Conservation (phyloP, 2,888 invertebrate genomes). For the Diarsia rubi region DNA sequence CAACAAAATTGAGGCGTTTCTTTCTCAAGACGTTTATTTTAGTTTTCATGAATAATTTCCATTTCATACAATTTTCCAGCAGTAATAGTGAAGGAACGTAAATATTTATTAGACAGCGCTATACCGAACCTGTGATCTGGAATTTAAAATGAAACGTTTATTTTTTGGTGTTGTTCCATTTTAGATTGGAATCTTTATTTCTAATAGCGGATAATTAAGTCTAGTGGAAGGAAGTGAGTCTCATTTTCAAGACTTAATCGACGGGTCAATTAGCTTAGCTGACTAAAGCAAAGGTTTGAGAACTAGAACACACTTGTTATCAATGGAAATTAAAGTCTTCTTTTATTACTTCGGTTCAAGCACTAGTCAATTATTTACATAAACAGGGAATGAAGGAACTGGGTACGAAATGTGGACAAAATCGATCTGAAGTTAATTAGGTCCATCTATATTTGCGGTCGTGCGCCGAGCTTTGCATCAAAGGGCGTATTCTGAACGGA, state of each 20-base stretch:
- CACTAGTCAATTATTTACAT: slow-evolving; percentile 61
- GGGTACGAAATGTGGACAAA: slow-evolving; percentile 68
- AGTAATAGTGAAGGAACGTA: slow-evolving; percentile 56
- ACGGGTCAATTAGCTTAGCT: slow-evolving; percentile 55
- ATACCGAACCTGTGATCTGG: slow-evolving; percentile 55
- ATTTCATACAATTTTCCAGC: slow-evolving; percentile 59
- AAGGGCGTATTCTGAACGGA: slow-evolving; percentile 64
- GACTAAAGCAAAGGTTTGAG: slow-evolving; percentile 29
- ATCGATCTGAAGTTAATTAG: slow-evolving; percentile 80
- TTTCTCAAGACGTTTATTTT: slow-evolving; percentile 60
- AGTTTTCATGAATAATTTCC: slow-evolving; percentile 64
- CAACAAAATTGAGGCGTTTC: slow-evolving; percentile 65
- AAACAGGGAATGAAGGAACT: slow-evolving; percentile 58
- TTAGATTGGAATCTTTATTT: slow-evolving; percentile 49
- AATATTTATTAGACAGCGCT: slow-evolving; percentile 68
- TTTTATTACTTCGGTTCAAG: slow-evolving; percentile 36
- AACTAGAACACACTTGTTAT: slow-evolving; percentile 28
- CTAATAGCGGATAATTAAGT: slow-evolving; percentile 55
- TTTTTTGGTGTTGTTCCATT: slow-evolving; percentile 30
- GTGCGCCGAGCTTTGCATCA: slow-evolving; percentile 61
- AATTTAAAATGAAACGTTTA: slow-evolving; percentile 54
- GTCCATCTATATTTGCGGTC: slow-evolving; percentile 78
- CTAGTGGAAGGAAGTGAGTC: slow-evolving; percentile 46
- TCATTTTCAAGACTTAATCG: slow-evolving; percentile 59
- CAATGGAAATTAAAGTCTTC: slow-evolving; percentile 32